Evolutionary conservation across 2,113 vertebrate species (phyloP).

Genomic region (Spilogale gracilis): DNA sequence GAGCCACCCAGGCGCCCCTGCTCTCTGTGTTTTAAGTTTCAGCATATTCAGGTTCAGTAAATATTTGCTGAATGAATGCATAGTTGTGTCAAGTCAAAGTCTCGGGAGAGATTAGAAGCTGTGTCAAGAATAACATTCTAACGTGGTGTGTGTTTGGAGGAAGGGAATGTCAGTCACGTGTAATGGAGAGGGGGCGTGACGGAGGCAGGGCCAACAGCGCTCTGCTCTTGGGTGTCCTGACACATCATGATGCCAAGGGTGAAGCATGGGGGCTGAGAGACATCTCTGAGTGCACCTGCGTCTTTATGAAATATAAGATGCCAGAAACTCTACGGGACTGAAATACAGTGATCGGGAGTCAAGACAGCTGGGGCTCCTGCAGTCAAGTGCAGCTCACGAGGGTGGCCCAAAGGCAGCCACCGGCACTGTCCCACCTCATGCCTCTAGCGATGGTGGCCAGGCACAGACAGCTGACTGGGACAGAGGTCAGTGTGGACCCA

Average conservation of each 20-base stretch:
- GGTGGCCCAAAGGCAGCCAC: background rate
- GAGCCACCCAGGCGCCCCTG: background rate
- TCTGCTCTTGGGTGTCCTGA: background rate
- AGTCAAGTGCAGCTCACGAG: background rate
- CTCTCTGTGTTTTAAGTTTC: background rate
- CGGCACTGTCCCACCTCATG: background rate
- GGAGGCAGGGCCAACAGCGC: background rate
- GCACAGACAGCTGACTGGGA: background rate
- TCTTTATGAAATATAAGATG: background rate
- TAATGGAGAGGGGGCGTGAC: background rate
- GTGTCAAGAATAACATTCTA: background rate
- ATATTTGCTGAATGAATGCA: background rate
- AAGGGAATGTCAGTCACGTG: background rate
- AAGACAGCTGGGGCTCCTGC: background rate
- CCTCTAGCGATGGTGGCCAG: background rate
- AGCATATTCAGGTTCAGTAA: background rate
- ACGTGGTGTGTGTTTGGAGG: background rate
- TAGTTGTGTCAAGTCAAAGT: background rate
- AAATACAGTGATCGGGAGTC: background rate
- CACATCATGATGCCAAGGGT: background rate
- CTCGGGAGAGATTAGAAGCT: background rate
- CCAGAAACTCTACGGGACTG: background rate
- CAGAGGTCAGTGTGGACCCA: background rate
- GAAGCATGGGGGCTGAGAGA: background rate
- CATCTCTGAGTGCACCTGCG: no score